Conservation (phyloP, 2,888 invertebrate genomes). For the Agrilus mali region DNA sequence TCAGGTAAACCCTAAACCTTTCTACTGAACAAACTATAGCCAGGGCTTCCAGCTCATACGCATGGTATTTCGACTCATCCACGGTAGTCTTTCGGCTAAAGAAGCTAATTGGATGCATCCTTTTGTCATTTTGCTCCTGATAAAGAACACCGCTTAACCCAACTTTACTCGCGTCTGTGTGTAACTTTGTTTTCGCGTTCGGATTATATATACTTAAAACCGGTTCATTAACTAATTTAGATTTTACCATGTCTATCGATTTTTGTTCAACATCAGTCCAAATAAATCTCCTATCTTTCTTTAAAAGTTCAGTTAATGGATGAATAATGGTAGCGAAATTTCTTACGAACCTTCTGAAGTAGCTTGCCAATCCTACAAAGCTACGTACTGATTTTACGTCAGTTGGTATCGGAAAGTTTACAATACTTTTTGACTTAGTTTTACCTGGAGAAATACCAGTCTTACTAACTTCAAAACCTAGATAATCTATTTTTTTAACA, state of each 20-base stretch:
- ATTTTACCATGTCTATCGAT: constrained; percentile 4
- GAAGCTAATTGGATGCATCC: too few species aligned
- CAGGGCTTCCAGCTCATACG: too few species aligned
- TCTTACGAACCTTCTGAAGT: constrained; percentile 13
- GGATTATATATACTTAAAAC: constrained; percentile 8
- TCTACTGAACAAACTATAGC: too few species aligned
- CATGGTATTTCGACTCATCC: too few species aligned
- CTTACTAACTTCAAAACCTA: constrained; percentile 13
- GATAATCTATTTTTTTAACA: constrained; percentile 9
- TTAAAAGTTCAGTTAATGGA: constrained; percentile 10
- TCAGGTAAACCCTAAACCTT: too few species aligned
- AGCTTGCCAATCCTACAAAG: constrained; percentile 14
- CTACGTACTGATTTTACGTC: constrained; percentile 12
- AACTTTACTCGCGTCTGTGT: constrained; percentile 9
- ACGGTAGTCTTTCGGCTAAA: too few species aligned
- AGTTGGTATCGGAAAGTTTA: constrained; percentile 8
- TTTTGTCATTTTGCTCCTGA: too few species aligned
- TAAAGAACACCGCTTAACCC: too few species aligned
- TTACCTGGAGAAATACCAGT: constrained; percentile 13
- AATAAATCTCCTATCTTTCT: constrained; percentile 2
- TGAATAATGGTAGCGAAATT: constrained; percentile 6
- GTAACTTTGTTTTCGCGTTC: constrained; percentile 6
- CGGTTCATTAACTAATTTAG: constrained; percentile 5
- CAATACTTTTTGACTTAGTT: constrained; percentile 10
- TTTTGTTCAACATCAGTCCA: constrained; percentile 4